Evolutionary conservation across 2,888 invertebrate genomes (phyloP), one percentile per base, ranked within the genome.

Genomic region (Andrena chrysosceles): DNA sequence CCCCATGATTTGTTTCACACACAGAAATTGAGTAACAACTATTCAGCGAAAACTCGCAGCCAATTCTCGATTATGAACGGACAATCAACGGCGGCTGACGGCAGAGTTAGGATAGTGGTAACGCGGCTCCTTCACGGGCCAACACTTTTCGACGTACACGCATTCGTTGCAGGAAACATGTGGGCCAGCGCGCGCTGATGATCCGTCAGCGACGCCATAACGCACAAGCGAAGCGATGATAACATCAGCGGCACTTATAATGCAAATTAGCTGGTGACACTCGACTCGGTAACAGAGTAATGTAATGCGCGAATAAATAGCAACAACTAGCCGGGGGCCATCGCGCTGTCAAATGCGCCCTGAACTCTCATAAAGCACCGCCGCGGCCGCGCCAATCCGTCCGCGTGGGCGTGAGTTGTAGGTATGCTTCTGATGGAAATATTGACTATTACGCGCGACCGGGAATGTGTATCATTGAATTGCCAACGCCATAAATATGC

Each of bases 391-490:
- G 77, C 85, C 80, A 86, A 88, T 87, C 86, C 80, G 87, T 89
- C 85, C 89, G 89, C 92, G 92, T 93, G 92, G 92, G 93, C 92
- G 93, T 92, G 93, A 93, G 90, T 92, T 91, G 91, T 91, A 91
- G 92, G 92, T 92, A 93, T 94, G 94, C 93, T 93, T 93, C 92
- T 94, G 94, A 94, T 94, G 93, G 94, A 94, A 94, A 94, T 94
- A 94, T 94, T 93, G 94, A 93, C 94, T 94, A 93, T 94, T 92
- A 93, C 93, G 93, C 89, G 90, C 91, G 91, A 93, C 91, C 92
- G 93, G 92, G 92, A 93, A 92, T 93, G 92, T 93, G 93, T 92
- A 93, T 93, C 93, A 93, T 93, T 93, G 93, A 93, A 93, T 93
- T 90, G 93, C 92, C 80, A 91, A 77, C 89, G 86, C 91, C 93